Evolutionary conservation across 2,797 vertebrate species (phyloP), one percentile per base, ranked within the genome.

Genomic region (Coendou prehensilis): DNA sequence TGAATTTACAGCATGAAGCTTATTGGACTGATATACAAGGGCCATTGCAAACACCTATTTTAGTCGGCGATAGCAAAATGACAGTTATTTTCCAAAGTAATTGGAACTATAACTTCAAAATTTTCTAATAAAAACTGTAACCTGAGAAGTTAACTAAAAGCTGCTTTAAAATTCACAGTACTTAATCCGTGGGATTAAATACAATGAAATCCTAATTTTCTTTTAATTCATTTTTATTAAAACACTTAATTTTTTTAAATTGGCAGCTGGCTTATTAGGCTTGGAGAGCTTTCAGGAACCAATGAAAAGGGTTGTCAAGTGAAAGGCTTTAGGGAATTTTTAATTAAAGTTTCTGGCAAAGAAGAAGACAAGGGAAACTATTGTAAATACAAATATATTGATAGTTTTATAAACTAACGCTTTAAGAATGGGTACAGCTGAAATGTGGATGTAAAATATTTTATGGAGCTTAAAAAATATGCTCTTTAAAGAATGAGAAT

Each of bases 331-430:
- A 61, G 56, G 85, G 18, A 82, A 93, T 82, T 89, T 89, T 86
- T 88, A 93, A 97, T 91, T 96, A 95, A 95, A 96, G 83, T 78
- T 33, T 67, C 11, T 93, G 61, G 18, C 59, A 79, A 89, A 92
- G n/a, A 87, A 33, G 47, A 94, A 73, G 37, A 89, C 2, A 33
- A 5, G 30, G 52, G 83, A 96, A 81, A 26, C 26, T 92, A 64
- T n/a, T 81, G 2, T 56, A 94, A 89, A 20, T 37, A 69, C 23
- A 87, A 54, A 64, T 14, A 15, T 85, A 67, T 91, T 63, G 76
- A 92, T 7, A 84, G 9, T 9, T 92, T 23, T 83, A 57, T 22
- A 83, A 93, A 93, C 85, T 37, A 90, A 85, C 52, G 33, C 37
- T 45, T 57, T 93, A 79, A 73, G 45, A 76, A 87, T 81, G 13